phyloP scores from a whole-genome alignment of 2,113 vertebrate species.

The Pseudopipra pipra region DNA sequence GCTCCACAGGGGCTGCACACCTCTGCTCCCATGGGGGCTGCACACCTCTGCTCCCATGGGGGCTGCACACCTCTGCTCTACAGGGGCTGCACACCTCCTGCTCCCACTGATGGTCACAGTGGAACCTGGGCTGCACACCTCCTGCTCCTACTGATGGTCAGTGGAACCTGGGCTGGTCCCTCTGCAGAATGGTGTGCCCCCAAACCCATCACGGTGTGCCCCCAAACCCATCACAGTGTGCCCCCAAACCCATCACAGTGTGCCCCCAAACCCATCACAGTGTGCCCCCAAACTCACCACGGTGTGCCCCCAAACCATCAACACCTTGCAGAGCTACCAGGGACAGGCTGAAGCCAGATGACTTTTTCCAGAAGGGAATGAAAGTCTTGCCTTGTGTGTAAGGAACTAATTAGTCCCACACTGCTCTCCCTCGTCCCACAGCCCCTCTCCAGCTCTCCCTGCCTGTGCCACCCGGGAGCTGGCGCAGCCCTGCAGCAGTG shows the following conservation, averaged over 20 bases:
- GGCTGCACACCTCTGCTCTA: no score
- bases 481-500: background rate
- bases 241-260: fast-evolving
- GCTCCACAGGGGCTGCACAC: background rate
- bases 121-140: no score
- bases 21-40: no score
- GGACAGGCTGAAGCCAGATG: background rate
- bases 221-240: fast-evolving
- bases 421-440: background rate
- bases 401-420: background rate
- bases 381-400: background rate
- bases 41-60: background rate
- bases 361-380: background rate
- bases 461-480: background rate
- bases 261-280: fast-evolving
- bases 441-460: background rate
- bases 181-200: no score
- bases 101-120: background rate
- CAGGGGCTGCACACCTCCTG: background rate
- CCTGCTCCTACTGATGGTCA: no score
- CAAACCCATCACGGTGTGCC: no score
- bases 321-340: fast-evolving
- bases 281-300: no score
- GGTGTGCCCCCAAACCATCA: fast-evolving
- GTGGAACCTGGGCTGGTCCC: no score